These are phyloP conservation scores for Megamerina dolium DNA, from an alignment of 2,888 invertebrate genomes.

Conservation along the genomic window DNA sequence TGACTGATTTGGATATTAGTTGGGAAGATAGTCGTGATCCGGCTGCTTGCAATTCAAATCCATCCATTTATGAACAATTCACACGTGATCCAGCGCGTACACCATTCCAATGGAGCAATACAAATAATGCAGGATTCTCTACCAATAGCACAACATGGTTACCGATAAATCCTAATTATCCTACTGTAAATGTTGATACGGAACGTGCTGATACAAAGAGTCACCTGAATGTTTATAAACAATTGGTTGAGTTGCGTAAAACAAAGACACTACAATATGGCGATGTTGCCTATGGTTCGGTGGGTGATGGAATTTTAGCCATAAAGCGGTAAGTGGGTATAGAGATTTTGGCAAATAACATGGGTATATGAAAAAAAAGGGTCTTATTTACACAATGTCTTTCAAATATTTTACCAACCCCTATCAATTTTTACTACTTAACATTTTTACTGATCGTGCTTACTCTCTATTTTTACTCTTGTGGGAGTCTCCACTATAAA, in stretches of 20 bases:
- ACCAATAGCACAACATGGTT: conserved; percentile 39
- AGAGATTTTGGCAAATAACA: not conserved
- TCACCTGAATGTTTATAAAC: conserved; percentile 58
- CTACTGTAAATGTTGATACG: conserved; percentile 53
- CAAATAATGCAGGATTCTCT: conserved; percentile 45
- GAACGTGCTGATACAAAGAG: conserved; percentile 50
- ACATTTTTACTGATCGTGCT: too few relatives aligned
- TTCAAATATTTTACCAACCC: too few relatives aligned
- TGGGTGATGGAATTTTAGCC: conserved; percentile 37
- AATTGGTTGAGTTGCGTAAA: conserved; percentile 49
- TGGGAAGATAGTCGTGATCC: conserved; percentile 56
- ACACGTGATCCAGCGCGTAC: conserved; percentile 60
- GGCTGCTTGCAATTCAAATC: conserved; percentile 52
- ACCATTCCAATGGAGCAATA: conserved; percentile 58
- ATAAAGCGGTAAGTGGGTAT: conserved; percentile 29
- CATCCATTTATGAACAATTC: conserved; percentile 53
- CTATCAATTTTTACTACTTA: not conserved
- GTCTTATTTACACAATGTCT: not conserved
- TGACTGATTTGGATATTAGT: conserved; percentile 51
- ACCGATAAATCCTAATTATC: conserved; percentile 56
- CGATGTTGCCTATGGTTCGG: conserved; percentile 27
- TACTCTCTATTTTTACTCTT: too few relatives aligned
- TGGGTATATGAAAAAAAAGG: not conserved
- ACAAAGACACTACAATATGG: conserved; percentile 36
- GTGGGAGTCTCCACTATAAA: too few relatives aligned